phyloP scores from a whole-genome alignment of 2,888 invertebrate genomes.

The Ennomos fuscantarius region DNA sequence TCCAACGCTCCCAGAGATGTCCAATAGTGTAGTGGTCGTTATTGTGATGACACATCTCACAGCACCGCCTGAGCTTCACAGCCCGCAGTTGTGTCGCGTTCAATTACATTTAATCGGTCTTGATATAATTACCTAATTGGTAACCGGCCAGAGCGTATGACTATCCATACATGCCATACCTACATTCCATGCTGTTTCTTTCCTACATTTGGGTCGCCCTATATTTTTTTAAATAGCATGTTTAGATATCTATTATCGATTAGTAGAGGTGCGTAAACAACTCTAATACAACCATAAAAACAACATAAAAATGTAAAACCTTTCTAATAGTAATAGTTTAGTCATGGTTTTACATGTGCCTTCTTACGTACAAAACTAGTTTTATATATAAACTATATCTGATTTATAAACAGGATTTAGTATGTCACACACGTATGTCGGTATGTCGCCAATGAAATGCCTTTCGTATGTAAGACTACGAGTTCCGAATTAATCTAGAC shows the following conservation, averaged over 20 bases:
- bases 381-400: constrained; percentile 33
- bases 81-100: constrained; percentile 68
- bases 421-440: constrained; percentile 23
- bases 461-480: constrained; percentile 12
- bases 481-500: constrained; percentile 19
- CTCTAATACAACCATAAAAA: not conserved
- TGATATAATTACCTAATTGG: constrained; percentile 80
- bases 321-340: not conserved
- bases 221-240: no score
- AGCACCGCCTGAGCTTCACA: constrained; percentile 37
- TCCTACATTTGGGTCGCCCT: not conserved
- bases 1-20: constrained; percentile 31
- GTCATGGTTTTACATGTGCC: not conserved
- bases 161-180: constrained; percentile 31
- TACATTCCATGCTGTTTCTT: not conserved
- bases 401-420: constrained; percentile 20
- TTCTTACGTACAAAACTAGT: constrained; percentile 13
- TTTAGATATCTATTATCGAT: no score
- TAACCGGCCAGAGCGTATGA: constrained; percentile 52
- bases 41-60: constrained; percentile 55
- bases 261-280: no score
- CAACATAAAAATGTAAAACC: not conserved
- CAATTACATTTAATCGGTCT: constrained; percentile 81
- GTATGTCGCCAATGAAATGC: constrained; percentile 13
- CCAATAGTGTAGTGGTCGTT: constrained; percentile 27